Percentiles rank a stretch among this genome's conserved stretches.
Evolutionary conservation across 2,888 invertebrate species (phyloP).

Genomic region (Lasioglossum calceatum): DNA sequence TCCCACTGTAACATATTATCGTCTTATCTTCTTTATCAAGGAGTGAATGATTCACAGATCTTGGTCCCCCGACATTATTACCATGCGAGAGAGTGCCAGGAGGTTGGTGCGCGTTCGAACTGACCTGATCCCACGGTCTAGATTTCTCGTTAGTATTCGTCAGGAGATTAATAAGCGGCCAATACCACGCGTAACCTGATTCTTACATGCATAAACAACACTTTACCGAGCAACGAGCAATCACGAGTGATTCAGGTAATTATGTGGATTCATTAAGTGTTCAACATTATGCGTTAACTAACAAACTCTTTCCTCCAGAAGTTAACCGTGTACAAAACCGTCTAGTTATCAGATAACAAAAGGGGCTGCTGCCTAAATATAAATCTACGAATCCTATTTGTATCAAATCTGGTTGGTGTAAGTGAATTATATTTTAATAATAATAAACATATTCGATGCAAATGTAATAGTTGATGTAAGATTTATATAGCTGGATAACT

Average conservation of each 20-base stretch:
- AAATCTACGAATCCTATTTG: too few species aligned
- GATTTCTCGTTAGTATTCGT: conserved; percentile 20
- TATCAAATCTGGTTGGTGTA: too few species aligned
- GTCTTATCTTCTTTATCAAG: conserved; percentile 18
- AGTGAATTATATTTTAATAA: too few species aligned
- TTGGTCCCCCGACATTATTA: not conserved
- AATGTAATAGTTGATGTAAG: too few species aligned
- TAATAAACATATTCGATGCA: too few species aligned
- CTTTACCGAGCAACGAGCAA: not conserved
- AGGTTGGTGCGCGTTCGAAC: conserved; percentile 13
- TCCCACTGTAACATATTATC: not conserved
- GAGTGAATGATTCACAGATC: conserved; percentile 1
- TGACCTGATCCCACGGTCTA: conserved; percentile 19
- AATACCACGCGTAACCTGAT: not conserved
- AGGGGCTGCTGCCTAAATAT: too few species aligned
- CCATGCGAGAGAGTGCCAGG: conserved; percentile 9
- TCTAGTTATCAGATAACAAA: too few species aligned
- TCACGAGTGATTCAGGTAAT: not conserved
- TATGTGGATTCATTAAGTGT: not conserved
- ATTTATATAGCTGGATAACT: too few species aligned
- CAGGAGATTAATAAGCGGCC: conserved; percentile 20
- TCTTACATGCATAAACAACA: not conserved
- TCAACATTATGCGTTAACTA: not conserved
- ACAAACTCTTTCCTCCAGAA: too few species aligned
- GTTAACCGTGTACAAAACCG: too few species aligned